Conservation (phyloP, 2,888 invertebrate genomes). For the Blastobasis adustella region DNA sequence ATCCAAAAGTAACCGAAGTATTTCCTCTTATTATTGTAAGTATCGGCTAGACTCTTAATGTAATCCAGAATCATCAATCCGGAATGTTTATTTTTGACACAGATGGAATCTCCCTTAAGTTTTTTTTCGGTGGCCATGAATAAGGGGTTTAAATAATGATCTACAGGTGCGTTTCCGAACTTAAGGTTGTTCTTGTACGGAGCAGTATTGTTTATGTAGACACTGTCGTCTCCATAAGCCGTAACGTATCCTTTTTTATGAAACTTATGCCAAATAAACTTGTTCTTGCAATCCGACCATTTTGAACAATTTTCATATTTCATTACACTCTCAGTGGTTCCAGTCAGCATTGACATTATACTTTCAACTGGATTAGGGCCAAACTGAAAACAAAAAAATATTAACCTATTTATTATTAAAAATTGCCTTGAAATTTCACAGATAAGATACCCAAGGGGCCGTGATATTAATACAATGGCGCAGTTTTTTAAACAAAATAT, state of each 20-base stretch:
- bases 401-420: too few relatives aligned
- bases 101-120: background rate
- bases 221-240: conserved; percentile 1
- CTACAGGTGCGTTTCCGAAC: background rate
- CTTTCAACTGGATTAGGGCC: background rate
- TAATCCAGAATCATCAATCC: background rate
- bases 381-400: background rate
- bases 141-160: background rate
- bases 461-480: too few relatives aligned
- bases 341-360: background rate
- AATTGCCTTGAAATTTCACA: background rate
- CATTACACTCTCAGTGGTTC: background rate
- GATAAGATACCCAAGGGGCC: too few relatives aligned
- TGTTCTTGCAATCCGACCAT: background rate
- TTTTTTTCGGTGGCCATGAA: background rate
- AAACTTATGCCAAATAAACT: background rate
- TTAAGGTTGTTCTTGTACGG: background rate
- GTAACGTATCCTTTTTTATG: background rate
- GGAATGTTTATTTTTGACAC: background rate
- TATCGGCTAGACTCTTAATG: background rate
- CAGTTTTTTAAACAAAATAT: too few relatives aligned
- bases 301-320: background rate
- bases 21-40: background rate
- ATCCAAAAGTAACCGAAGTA: conserved; percentile 2
- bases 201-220: background rate